Evolutionary conservation across 1,140 invertebrate genomes (phyloP).

Genomic region (Hyposmocoma kahamanoa): DNA sequence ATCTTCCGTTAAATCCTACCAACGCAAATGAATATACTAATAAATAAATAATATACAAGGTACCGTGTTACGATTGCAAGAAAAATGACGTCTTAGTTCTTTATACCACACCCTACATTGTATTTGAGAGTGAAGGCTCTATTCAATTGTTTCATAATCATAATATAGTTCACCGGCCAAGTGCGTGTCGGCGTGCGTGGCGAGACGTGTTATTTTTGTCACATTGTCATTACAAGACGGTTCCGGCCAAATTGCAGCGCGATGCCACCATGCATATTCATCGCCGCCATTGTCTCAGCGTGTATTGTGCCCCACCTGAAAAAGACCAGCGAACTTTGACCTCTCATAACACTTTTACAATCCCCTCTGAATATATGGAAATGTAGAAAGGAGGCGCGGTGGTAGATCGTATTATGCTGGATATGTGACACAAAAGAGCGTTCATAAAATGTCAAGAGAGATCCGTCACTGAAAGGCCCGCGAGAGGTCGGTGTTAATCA

Average conservation of each 20-base stretch:
- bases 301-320: conserved; percentile 39
- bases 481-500: conserved; percentile 18
- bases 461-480: conserved; percentile 22
- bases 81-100: too few species aligned
- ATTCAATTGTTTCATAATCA: too few species aligned
- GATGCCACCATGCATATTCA: conserved; percentile 60
- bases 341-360: conserved; percentile 6
- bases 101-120: too few species aligned
- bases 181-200: not conserved
- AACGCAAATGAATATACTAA: too few species aligned
- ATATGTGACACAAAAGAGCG: conserved; percentile 31
- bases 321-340: conserved; percentile 17
- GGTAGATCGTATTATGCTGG: conserved; percentile 20
- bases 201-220: conserved; percentile 48
- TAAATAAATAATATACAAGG: too few species aligned
- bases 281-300: conserved; percentile 43
- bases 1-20: too few species aligned
- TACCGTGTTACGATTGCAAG: too few species aligned
- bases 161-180: too few species aligned
- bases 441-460: conserved; percentile 44
- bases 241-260: conserved; percentile 51
- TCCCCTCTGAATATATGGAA: not conserved
- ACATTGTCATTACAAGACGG: conserved; percentile 56
- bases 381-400: not conserved
- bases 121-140: too few species aligned